phyloP scores from a whole-genome alignment of 2,113 vertebrate genomes.

The Albula goreensis region DNA sequence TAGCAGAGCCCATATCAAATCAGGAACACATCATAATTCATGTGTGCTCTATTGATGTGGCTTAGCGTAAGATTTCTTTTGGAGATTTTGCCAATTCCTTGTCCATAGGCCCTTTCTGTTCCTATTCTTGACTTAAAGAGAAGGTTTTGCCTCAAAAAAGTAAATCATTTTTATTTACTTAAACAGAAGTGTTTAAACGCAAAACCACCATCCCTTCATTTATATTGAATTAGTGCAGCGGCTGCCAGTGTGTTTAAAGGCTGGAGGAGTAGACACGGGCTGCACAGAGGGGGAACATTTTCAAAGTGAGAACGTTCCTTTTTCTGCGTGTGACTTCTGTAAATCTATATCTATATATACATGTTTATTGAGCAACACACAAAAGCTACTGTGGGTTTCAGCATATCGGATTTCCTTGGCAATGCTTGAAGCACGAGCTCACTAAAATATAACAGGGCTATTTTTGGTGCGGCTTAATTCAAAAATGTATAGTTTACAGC shows the following conservation, averaged over 20 bases:
- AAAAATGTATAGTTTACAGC: slow-evolving; percentile 3
- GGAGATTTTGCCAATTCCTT: background rate
- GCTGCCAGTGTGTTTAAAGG: background rate
- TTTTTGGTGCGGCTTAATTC: slow-evolving; percentile 7
- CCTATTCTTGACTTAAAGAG: background rate
- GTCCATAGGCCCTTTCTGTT: background rate
- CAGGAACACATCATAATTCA: background rate
- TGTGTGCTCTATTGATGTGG: background rate
- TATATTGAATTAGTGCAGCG: background rate
- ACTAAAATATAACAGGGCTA: slow-evolving; percentile 15
- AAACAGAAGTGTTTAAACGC: slow-evolving; percentile 2
- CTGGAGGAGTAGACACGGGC: background rate
- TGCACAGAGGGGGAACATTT: background rate
- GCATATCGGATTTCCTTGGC: slow-evolving; percentile 3
- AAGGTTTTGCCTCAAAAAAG: background rate
- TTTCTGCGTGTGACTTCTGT: background rate
- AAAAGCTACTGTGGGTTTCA: background rate
- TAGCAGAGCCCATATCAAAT: background rate
- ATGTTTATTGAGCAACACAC: slow-evolving; percentile 3
- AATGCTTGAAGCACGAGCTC: background rate
- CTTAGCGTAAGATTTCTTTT: background rate
- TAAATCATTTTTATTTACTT: background rate
- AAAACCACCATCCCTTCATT: background rate
- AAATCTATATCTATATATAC: background rate
- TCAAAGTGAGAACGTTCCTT: slow-evolving; percentile 1